Percentiles rank a stretch among this genome's conserved stretches.
These are phyloP conservation scores for Ptychodera flava DNA, from an alignment of 35 echinoderm and acorn worm species.

Conservation along the genomic window DNA sequence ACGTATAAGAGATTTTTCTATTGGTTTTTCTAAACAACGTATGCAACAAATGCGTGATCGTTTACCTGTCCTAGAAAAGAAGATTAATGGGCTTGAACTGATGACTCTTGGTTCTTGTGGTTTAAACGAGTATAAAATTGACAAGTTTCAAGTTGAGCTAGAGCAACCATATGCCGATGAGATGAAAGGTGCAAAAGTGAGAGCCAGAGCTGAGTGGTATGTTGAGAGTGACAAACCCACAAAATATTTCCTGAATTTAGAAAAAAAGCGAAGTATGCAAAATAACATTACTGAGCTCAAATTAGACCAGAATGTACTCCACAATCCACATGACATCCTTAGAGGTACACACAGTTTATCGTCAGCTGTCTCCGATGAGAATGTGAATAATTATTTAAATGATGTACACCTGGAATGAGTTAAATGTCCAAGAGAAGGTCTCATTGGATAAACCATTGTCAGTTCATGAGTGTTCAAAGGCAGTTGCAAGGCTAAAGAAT, in stretches of 20 bases:
- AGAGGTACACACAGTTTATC: not conserved
- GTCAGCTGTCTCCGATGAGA: not conserved
- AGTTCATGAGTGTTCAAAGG: not conserved
- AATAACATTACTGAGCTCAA: not conserved
- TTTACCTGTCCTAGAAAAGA: not conserved
- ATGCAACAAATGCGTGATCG: not conserved
- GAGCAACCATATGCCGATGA: not conserved
- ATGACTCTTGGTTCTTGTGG: not conserved
- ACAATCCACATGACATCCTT: not conserved
- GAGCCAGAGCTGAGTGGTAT: not conserved
- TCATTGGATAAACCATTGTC: not conserved
- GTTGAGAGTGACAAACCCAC: not conserved
- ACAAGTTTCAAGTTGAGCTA: not conserved
- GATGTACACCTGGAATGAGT: not conserved
- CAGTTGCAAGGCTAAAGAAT: not conserved
- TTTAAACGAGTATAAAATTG: not conserved
- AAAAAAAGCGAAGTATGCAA: not conserved
- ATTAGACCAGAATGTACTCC: not conserved
- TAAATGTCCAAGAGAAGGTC: not conserved
- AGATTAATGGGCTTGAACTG: not conserved
- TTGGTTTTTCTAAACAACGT: not conserved
- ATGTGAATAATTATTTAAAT: not conserved
- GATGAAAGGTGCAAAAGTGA: not conserved
- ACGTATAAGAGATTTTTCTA: not conserved
- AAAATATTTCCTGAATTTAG: not conserved